Conservation (phyloP, 2,113 vertebrate genomes). For the Morone saxatilis region DNA sequence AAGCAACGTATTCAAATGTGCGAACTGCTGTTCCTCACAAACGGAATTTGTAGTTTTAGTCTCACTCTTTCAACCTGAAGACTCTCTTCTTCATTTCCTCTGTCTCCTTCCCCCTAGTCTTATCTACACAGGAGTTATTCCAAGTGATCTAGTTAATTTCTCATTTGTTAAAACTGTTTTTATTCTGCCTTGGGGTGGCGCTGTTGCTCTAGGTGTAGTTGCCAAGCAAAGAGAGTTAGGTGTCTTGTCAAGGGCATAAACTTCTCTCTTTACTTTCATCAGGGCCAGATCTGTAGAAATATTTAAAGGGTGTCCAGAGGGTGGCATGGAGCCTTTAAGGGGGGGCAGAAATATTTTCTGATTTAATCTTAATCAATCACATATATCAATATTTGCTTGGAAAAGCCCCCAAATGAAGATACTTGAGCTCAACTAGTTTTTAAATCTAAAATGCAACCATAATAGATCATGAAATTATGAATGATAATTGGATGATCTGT, state of each 20-base stretch:
- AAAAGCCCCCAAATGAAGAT: no score
- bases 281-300: no score
- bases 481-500: no score
- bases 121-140: neutral
- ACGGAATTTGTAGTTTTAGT: no score
- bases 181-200: constrained; percentile 27
- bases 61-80: neutral
- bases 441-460: no score
- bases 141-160: neutral
- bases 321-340: no score
- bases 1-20: neutral
- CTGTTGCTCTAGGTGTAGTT: constrained; percentile 41
- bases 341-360: no score
- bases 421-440: no score
- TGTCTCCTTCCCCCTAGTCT: neutral
- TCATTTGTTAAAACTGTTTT: neutral
- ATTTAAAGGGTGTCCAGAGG: no score
- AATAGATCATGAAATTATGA: no score
- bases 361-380: no score
- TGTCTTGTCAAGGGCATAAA: neutral
- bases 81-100: neutral
- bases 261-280: neutral
- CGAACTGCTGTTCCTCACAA: neutral
- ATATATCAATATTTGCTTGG: no score
- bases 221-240: neutral